Evolutionary conservation across 2,113 vertebrate species (phyloP).

Genomic region (Hypomesus transpacificus): DNA sequence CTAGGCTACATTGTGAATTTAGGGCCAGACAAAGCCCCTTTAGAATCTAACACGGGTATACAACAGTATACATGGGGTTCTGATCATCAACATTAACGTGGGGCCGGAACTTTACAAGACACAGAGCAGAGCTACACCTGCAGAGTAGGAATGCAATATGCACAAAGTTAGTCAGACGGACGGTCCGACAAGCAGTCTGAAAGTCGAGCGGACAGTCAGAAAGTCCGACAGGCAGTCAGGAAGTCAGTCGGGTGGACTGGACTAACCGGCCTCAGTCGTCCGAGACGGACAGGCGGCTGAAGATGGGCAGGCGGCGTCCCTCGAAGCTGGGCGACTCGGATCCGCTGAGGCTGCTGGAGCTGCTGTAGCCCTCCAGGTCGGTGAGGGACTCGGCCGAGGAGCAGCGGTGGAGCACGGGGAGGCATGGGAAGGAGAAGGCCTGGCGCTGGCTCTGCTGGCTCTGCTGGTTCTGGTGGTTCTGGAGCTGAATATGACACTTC

Average conservation of each 20-base stretch:
- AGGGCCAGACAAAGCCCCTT: slow-evolving; percentile 40
- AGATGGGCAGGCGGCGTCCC: slow-evolving; percentile 72
- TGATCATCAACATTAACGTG: slow-evolving; percentile 24
- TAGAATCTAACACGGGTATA: slow-evolving; percentile 65
- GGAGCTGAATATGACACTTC: slow-evolving; percentile 7
- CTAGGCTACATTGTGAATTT: slow-evolving; percentile 23
- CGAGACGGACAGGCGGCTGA: slow-evolving; percentile 74
- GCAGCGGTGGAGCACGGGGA: slow-evolving; percentile 51
- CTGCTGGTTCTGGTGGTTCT: slow-evolving; percentile 19
- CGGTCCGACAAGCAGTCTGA: too few species aligned
- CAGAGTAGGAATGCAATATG: slow-evolving; percentile 72
- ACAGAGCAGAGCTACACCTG: slow-evolving; percentile 61
- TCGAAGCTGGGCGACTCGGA: slow-evolving; percentile 70
- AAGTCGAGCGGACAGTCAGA: slow-evolving; percentile 22
- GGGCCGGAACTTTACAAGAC: slow-evolving; percentile 59
- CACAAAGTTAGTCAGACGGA: slow-evolving; percentile 52
- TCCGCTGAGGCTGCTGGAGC: slow-evolving; percentile 64
- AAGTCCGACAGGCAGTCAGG: slow-evolving; percentile 1
- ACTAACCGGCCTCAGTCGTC: slow-evolving; percentile 57
- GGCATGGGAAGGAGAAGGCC: slow-evolving; percentile 22
- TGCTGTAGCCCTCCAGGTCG: slow-evolving; percentile 73
- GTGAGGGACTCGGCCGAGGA: slow-evolving; percentile 74
- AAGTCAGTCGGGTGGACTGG: too few species aligned
- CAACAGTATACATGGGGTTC: slow-evolving; percentile 71
- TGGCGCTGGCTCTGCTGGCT: slow-evolving; percentile 6